Percentiles rank a stretch among this genome's conserved stretches.
Evolutionary conservation across 2,888 invertebrate genomes (phyloP).

Genomic region (Mythimna ferrago): DNA sequence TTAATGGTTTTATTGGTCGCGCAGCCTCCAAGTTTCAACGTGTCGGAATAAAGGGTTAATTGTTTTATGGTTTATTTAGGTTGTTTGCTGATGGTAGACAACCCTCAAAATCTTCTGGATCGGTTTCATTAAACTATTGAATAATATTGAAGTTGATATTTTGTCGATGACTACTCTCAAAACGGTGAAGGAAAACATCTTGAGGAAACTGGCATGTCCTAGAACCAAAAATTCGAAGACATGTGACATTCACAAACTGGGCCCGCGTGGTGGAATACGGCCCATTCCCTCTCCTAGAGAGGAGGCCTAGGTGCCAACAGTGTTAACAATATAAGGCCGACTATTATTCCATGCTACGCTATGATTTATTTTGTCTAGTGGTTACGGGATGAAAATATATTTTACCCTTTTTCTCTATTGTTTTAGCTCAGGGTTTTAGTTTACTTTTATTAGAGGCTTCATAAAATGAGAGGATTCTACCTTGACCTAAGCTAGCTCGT

Average conservation of each 20-base stretch:
- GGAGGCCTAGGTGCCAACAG: too few species aligned
- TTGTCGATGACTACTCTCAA: neutral
- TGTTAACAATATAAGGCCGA: too few species aligned
- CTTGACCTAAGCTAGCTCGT: slow-evolving; percentile 28
- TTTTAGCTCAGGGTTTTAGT: slow-evolving; percentile 17
- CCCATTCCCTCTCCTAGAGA: too few species aligned
- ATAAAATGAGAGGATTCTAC: slow-evolving; percentile 32
- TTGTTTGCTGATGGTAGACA: slow-evolving; percentile 53
- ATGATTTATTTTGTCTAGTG: neutral
- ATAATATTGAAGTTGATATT: slow-evolving; percentile 6
- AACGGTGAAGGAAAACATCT: too few species aligned
- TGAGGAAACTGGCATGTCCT: too few species aligned
- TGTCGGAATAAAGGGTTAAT: slow-evolving; percentile 69
- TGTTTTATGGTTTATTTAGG: slow-evolving; percentile 66
- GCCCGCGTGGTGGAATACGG: too few species aligned
- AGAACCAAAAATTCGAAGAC: too few species aligned
- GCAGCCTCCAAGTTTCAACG: slow-evolving; percentile 63
- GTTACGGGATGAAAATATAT: neutral
- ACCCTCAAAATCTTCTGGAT: slow-evolving; percentile 12
- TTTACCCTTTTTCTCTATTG: neutral
- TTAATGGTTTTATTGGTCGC: slow-evolving; percentile 73
- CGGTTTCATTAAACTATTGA: slow-evolving; percentile 30
- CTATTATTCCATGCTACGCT: too few species aligned
- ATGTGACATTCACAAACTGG: too few species aligned
- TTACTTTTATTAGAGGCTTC: slow-evolving; percentile 32